Evolutionary conservation across 2,113 vertebrate species (phyloP).

Genomic region (Vireo altiloquus): DNA sequence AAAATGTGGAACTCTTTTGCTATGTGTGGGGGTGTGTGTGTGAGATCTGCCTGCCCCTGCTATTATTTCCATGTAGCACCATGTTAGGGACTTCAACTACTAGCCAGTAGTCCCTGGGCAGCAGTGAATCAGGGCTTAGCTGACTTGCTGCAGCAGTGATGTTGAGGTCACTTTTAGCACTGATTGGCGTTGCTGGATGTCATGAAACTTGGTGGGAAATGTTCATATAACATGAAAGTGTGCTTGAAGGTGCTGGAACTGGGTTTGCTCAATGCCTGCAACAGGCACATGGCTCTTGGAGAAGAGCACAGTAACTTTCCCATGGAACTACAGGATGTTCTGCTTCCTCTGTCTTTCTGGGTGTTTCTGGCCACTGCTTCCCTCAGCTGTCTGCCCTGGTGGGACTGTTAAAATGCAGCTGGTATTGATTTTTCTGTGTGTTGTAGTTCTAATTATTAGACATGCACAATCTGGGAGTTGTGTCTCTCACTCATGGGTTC

Average conservation of each 20-base stretch:
- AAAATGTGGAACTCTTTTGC: not conserved
- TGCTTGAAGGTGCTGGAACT: not conserved
- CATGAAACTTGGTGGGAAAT: not conserved
- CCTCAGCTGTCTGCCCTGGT: not conserved
- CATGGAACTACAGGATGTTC: not conserved
- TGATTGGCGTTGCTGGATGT: not conserved
- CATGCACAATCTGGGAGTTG: accelerated
- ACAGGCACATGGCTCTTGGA: not conserved
- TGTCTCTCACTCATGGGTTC: not conserved
- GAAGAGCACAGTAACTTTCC: not conserved
- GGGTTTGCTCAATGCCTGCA: not conserved
- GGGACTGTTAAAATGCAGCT: not conserved
- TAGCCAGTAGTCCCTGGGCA: not conserved
- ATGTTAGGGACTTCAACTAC: not conserved
- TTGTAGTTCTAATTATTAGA: not conserved
- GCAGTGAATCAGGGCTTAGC: not conserved
- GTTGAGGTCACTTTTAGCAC: not conserved
- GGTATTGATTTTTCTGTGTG: not conserved
- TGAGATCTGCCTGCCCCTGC: not conserved
- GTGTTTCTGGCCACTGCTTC: not conserved
- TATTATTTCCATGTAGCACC: not conserved
- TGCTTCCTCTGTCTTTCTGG: not conserved
- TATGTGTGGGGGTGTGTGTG: not conserved
- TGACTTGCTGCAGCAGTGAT: not conserved
- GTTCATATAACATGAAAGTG: not conserved